Percentiles rank a stretch among this genome's conserved stretches.
phyloP scores from a whole-genome alignment of 2,888 invertebrate genomes.

The Aphidoletes aphidimyza region DNA sequence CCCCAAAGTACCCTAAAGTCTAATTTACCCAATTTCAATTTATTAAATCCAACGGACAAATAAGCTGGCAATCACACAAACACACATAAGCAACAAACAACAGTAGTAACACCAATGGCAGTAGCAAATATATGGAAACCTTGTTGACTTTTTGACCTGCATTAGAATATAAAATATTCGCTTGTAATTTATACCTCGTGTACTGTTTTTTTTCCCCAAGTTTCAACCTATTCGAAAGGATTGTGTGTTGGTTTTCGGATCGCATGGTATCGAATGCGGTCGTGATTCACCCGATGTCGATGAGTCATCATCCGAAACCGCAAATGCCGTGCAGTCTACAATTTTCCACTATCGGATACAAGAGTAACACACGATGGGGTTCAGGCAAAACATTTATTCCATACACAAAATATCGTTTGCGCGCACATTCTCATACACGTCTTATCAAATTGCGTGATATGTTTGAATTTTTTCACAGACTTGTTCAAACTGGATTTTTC shows the following conservation, averaged over 20 bases:
- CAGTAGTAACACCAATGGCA: too few species aligned
- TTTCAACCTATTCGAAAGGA: background rate
- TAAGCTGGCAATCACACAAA: background rate
- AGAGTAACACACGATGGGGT: background rate
- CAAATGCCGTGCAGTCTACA: background rate
- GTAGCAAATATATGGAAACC: background rate
- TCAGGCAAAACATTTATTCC: background rate
- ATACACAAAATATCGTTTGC: conserved; percentile 5
- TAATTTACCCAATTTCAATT: background rate
- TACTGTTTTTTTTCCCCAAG: background rate
- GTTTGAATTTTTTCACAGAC: background rate
- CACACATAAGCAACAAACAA: background rate
- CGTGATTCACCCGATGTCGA: conserved; percentile 30
- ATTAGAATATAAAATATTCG: conserved; percentile 10
- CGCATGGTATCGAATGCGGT: background rate
- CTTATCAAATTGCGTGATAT: conserved; percentile 50
- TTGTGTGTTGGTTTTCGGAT: background rate
- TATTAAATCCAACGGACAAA: background rate
- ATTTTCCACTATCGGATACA: background rate
- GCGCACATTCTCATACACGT: conserved; percentile 22
- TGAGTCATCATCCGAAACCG: conserved; percentile 5
- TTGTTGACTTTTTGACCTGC: conserved; percentile 37
- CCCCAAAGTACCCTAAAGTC: too few species aligned
- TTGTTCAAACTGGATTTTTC: background rate
- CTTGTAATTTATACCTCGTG: background rate